Evolutionary conservation across 2,888 invertebrate species (phyloP).

Genomic region (Cataglyphis albicans): DNA sequence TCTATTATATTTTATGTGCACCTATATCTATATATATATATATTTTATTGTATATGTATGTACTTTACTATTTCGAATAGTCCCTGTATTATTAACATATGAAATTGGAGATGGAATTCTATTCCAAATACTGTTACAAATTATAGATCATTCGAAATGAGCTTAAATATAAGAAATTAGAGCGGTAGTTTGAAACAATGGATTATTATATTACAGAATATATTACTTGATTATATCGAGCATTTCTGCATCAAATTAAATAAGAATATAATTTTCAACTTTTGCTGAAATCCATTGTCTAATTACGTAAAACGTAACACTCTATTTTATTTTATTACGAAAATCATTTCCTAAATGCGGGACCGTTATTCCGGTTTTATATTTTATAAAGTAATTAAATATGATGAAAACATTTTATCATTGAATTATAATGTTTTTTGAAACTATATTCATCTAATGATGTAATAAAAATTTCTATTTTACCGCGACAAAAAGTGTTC

Average conservation of each 20-base stretch:
- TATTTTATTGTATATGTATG: neutral
- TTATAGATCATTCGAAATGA: neutral
- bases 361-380: conserved; percentile 33
- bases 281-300: neutral
- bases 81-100: neutral
- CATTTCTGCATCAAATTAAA: neutral
- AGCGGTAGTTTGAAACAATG: neutral
- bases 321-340: conserved; percentile 26
- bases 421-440: neutral
- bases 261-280: neutral
- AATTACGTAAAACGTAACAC: conserved; percentile 26
- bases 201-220: neutral
- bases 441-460: neutral
- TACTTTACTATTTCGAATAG: neutral
- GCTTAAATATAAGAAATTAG: neutral
- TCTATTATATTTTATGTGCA: neutral
- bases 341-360: conserved; percentile 30
- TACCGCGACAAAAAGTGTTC: conserved; percentile 34
- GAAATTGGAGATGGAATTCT: neutral
- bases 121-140: neutral
- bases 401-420: conserved; percentile 46
- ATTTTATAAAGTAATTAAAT: conserved; percentile 44
- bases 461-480: conserved; percentile 38
- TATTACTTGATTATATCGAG: neutral
- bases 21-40: no score